Base-by-base conservation (phyloP, 2,888 invertebrate genomes). In the Caenorhabditis sinica region DNA sequence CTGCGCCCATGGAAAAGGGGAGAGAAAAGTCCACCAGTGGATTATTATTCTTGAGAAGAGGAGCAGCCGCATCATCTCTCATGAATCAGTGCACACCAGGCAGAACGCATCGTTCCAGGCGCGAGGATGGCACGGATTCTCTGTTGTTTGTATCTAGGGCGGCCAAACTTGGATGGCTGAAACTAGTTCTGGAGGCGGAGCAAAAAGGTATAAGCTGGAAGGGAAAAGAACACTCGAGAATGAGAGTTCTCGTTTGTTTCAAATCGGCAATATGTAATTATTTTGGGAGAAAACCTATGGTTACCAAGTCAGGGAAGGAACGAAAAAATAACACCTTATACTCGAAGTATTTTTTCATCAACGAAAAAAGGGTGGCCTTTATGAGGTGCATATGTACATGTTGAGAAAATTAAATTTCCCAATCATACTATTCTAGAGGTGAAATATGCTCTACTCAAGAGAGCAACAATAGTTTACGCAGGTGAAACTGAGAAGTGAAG, bases 341-440 rank as follows among this genome's bases (percentile, higher is more conserved):
- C 49, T 75, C 40, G 15, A 28, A 56, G n/a, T n/a, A 28, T n/a
- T 58, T 68, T 30, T 36, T 43, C 20, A 40, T 61, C 30, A 71
- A 77, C 30, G 8, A 9, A 13, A 72, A 71, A 9, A 43, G n/a
- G 30, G 51, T 33, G 36, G 60, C 28, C 8, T 11, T 13, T 11
- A 23, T 15, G 45, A 56, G 58, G 75, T 60, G 45, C 20, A 72
- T 43, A 58, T 71, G 58, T 33, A 30, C 6, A 23, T 43, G 51
- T 23, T 25, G 51, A 69, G 61, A 61, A 49, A 80, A 80, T 80
- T 72, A 58, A 80, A 80, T 80, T 72, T 80, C 73, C 72, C 72
- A 80, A 80, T 80, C 72, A 80, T 72, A 72, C 45, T 58, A 72
- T 80, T 80, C 65, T 15, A 23, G 25, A 53, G 66, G 40, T 28